phyloP scores from a whole-genome alignment of 2,888 invertebrate species.

The Caenorhabditis sp. region DNA sequence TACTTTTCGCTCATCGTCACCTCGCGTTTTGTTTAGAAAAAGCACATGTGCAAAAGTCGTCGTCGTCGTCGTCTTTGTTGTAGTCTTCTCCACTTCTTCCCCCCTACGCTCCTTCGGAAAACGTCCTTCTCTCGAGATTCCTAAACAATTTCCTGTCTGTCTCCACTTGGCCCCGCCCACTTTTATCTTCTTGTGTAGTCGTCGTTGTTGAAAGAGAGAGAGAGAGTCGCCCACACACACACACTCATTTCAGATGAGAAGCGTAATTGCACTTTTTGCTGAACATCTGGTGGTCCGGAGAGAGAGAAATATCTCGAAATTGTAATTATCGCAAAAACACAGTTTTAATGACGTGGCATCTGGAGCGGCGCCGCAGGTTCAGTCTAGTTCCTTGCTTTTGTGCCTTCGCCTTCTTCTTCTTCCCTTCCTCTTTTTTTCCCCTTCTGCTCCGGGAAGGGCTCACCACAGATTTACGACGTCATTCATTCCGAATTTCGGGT shows the following conservation, averaged over 20 bases:
- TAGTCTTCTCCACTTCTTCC: constrained; percentile 5
- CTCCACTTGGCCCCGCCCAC: constrained; percentile 5
- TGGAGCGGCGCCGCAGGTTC: background rate
- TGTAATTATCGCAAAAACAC: background rate
- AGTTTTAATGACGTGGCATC: constrained; percentile 3
- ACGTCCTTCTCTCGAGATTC: too few relatives aligned
- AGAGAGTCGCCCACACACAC: constrained; percentile 1
- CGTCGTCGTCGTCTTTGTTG: background rate
- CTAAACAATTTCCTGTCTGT: constrained; percentile 61
- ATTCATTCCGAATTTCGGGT: constrained; percentile 22
- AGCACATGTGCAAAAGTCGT: constrained; percentile 21
- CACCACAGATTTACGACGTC: constrained; percentile 33
- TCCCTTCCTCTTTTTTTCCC: too few relatives aligned
- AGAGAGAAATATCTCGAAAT: too few relatives aligned
- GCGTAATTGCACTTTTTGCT: background rate
- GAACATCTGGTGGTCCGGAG: background rate
- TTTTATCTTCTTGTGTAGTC: constrained; percentile 4
- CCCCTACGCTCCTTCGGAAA: too few relatives aligned
- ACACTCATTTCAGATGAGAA: background rate
- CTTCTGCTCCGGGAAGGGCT: constrained; percentile 8
- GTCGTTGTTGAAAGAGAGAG: too few relatives aligned
- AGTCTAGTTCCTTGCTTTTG: background rate
- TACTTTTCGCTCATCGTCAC: constrained; percentile 4
- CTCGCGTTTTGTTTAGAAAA: constrained; percentile 16
- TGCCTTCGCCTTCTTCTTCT: too few relatives aligned